Conservation (phyloP, 2,888 invertebrate genomes). For the Hololepta plana region DNA sequence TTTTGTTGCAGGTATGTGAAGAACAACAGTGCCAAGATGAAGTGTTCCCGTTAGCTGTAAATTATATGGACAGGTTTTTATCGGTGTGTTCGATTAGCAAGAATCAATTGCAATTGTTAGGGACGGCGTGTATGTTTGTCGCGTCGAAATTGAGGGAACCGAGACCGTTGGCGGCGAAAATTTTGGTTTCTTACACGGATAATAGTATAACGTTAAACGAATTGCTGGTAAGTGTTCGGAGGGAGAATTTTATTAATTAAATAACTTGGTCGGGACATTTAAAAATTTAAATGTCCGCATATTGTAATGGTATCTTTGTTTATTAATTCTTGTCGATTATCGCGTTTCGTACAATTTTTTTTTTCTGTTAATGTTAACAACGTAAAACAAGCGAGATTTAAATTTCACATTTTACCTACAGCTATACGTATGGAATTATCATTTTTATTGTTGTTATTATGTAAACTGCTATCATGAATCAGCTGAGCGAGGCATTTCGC, state of each 20-base stretch:
- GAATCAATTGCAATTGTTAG: conserved; percentile 78
- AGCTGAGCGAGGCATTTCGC: too few species aligned
- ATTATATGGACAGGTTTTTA: conserved; percentile 86
- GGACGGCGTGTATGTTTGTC: conserved; percentile 78
- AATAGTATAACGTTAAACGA: conserved; percentile 76
- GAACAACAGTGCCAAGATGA: conserved; percentile 86
- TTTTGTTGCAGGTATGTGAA: conserved; percentile 76
- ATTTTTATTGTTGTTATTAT: too few species aligned
- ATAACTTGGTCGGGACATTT: too few species aligned
- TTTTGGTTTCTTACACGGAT: conserved; percentile 84
- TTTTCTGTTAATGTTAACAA: not conserved
- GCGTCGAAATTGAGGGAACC: conserved; percentile 89
- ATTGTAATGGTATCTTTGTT: too few species aligned
- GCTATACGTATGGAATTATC: too few species aligned
- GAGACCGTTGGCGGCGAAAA: conserved; percentile 57
- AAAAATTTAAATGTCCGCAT: too few species aligned
- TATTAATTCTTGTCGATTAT: too few species aligned
- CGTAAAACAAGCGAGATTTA: too few species aligned
- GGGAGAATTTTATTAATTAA: too few species aligned
- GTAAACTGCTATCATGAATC: too few species aligned
- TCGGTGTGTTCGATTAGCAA: conserved; percentile 66
- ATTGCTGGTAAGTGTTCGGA: conserved; percentile 66
- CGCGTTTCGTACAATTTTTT: not conserved
- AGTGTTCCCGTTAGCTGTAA: conserved; percentile 83
- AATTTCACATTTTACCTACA: too few species aligned